Evolutionary conservation across 2,113 vertebrate species (phyloP), one percentile per base, ranked within the genome.

Genomic region (Enhydra lutris): DNA sequence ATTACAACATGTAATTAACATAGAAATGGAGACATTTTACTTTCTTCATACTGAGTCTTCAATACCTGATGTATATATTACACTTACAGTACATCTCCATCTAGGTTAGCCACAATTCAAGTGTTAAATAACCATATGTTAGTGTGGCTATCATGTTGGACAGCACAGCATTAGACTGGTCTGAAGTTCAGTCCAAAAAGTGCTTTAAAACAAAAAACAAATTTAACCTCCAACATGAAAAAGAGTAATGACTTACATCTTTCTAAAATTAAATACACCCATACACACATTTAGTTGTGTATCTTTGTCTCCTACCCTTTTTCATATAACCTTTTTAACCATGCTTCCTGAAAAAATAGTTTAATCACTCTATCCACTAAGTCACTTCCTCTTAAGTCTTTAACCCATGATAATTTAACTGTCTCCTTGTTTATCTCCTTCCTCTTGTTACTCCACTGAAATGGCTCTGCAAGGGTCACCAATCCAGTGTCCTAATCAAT

Each of bases 271-370:
- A 67, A 91, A 57, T 73, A 39, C 4, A 52, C 2, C n/a, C 5
- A 13, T 57, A 34, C 4, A 92, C 18, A 59, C 29, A 80, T 80
- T 61, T 76, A 90, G 17, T 85, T 81, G 17, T 65, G 1, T 29
- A 34, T 89, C 34, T 45, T 55, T 83, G 36, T 71, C 36, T 52
- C 29, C 42, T 73, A 9, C 74, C 80, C 7, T 93, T 12, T 82
- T 39, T 76, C n/a, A 79, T 18, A 24, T 61, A 55, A 86, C 39
- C 84, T 95, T 96, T 86, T 57, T 80, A 91, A 91, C 34, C 24
- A 34, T 73, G n/a, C 34, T 96, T 94, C 59, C 92, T 92, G 42
- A 76, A 91, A 85, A 93, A 80, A 50, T n/a, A 74, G 15, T 88
- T 86, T 73, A 61, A 65, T 96, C 23, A 47, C 81, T 82, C 3